Evolutionary conservation across 1,140 invertebrate genomes (phyloP).

Genomic region (Oncopodura yosiiana): DNA sequence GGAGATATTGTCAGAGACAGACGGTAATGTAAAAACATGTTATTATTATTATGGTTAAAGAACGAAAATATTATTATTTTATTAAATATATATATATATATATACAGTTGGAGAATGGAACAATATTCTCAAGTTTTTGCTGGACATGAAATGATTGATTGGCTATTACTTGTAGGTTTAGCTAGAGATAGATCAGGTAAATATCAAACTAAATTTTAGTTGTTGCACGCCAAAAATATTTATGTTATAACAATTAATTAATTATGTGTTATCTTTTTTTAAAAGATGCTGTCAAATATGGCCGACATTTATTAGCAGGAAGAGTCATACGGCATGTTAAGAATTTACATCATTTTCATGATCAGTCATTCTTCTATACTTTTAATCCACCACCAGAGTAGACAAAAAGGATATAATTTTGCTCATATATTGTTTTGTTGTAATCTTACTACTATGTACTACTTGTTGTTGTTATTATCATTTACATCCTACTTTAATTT

Average conservation of each 20-base stretch:
- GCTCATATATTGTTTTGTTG: too few relatives aligned
- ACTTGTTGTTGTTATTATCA: too few relatives aligned
- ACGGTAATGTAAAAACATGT: slow-evolving; percentile 42
- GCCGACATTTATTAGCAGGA: slow-evolving; percentile 68
- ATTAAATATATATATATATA: neutral
- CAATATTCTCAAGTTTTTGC: slow-evolving; percentile 68
- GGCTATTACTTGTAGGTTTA: slow-evolving; percentile 69
- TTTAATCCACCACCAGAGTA: slow-evolving; percentile 33
- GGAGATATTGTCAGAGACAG: slow-evolving; percentile 64
- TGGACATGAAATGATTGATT: slow-evolving; percentile 71
- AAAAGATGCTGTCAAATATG: slow-evolving; percentile 67
- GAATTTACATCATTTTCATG: slow-evolving; percentile 64
- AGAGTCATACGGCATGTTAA: slow-evolving; percentile 72
- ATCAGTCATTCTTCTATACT: slow-evolving; percentile 45
- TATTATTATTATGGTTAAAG: neutral
- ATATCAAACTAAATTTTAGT: too few relatives aligned
- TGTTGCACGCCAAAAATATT: too few relatives aligned
- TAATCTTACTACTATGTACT: too few relatives aligned
- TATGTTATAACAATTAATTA: too few relatives aligned
- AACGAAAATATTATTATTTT: slow-evolving; percentile 1
- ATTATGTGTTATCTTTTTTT: too few relatives aligned
- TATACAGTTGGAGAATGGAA: slow-evolving; percentile 56
- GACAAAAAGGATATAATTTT: too few relatives aligned
- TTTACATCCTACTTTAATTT: too few relatives aligned
- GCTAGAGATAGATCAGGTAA: slow-evolving; percentile 58